Base-by-base conservation (phyloP, 2,888 invertebrate species). In the Chymomyza procnemis region DNA sequence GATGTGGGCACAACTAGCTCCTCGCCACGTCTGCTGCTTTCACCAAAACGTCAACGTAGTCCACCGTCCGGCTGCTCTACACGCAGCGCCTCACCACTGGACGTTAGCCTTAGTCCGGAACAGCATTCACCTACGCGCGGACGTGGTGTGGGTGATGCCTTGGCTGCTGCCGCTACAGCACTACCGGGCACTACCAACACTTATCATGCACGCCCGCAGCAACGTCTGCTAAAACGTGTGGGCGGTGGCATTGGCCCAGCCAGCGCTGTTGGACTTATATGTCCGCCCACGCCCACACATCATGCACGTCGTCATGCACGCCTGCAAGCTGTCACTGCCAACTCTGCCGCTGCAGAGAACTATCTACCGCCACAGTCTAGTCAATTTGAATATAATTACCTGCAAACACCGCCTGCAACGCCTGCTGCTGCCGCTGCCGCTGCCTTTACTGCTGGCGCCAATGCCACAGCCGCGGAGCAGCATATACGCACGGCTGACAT, bases 261-360 rank as follows among this genome's bases (percentile, higher is more conserved):
- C 4, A 46, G 64, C 30, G 58, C 62, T 21, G 14, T 19, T 9
- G 91, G 92, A 52, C 93, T 95, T 0, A 94, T 96, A 73, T 96
- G 96, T 87, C 96, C 96, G 3, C 97, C 97, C 0, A 97, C 97
- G 0, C 97, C 97, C 0, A 97, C 96, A 0, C 97, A 97, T 90
- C 96, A 96, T 87, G 95, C 96, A 0, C 92, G 95, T 52, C 93
- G 94, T 57, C 92, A 94, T 76, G 82, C 87, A 8, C 89, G 90
- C 14, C 75, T 89, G 12, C 88, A 88, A 55, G 76, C 81, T n/a
- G 83, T 82, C 58, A 78, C 88, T 6, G 92, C 94, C 71, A 93
- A 85, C 63, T 80, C 87, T 55, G 87, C 81, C 26, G 56, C 63
- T 4, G 58, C 64, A 54, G 78, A 81, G 64, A 58, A 58, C 50